These are phyloP conservation scores for Leucoptera coffeella DNA, from an alignment of 2,888 invertebrate species.

Conservation along the genomic window DNA sequence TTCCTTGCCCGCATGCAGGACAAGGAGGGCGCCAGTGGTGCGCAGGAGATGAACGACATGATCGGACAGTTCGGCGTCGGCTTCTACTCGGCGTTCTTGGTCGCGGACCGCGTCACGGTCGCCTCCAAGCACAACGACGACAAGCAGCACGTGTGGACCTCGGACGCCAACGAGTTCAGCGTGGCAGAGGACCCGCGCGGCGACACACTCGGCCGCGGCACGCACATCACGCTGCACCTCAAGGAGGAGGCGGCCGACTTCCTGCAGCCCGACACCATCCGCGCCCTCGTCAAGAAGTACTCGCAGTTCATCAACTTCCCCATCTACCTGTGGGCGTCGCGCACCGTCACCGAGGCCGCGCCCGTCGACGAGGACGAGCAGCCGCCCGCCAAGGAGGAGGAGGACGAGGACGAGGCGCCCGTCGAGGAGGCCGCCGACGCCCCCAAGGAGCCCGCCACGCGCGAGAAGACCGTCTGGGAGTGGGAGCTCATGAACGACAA, in stretches of 20 bases:
- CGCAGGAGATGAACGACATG: constrained; percentile 87
- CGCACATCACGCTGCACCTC: constrained; percentile 81
- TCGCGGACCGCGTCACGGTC: constrained; percentile 93
- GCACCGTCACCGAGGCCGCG: constrained; percentile 66
- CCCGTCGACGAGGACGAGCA: constrained; percentile 54
- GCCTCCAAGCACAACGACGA: constrained; percentile 93
- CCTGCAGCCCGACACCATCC: constrained; percentile 86
- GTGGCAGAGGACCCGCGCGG: constrained; percentile 93
- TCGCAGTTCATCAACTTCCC: constrained; percentile 99
- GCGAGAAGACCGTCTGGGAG: constrained; percentile 96
- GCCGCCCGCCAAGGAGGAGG: constrained; percentile 14
- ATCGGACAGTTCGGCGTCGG: constrained; percentile 99
- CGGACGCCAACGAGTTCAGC: constrained; percentile 85
- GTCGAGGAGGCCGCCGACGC: constrained; percentile 63
- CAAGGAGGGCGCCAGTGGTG: constrained; percentile 26
- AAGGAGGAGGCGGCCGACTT: constrained; percentile 98
- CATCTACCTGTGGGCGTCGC: constrained; percentile 87
- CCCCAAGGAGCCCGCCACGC: constrained; percentile 68
- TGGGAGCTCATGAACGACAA: constrained; percentile 95
- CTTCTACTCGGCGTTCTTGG: constrained; percentile 97
- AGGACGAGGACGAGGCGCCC: constrained; percentile 23
- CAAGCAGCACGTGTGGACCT: constrained; percentile 96
- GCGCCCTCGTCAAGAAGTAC: constrained; percentile 91
- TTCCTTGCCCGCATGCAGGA: constrained; percentile 89
- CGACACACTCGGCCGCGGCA: constrained; percentile 83